Conservation (phyloP, 2,797 vertebrate genomes). For the Scomberomorus guttatus region DNA sequence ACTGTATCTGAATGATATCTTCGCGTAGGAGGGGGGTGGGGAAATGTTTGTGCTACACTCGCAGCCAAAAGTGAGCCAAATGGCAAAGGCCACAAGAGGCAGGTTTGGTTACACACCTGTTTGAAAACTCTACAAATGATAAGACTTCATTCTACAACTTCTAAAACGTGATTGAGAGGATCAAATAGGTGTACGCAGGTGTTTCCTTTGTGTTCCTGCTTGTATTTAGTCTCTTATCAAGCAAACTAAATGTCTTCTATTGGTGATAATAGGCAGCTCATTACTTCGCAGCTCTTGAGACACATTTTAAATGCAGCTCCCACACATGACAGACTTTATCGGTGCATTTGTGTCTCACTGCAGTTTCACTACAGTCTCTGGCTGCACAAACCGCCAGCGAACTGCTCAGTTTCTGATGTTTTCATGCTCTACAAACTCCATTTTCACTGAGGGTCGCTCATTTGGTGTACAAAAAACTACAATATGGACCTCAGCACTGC, state of each 20-base stretch:
- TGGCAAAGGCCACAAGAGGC: slow-evolving; percentile 31
- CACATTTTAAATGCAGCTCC: slow-evolving; percentile 23
- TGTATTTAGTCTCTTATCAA: background rate
- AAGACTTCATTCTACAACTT: background rate
- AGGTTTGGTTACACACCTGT: slow-evolving; percentile 51
- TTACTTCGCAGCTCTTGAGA: slow-evolving; percentile 2
- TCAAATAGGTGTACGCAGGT: too few relatives aligned
- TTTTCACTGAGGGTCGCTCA: slow-evolving; percentile 34
- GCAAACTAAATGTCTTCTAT: background rate
- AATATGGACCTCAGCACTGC: slow-evolving; percentile 19
- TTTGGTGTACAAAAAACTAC: slow-evolving; percentile 33
- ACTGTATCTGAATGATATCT: slow-evolving; percentile 15
- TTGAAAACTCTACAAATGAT: slow-evolving; percentile 14
- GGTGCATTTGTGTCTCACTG: background rate
- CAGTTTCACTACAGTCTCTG: background rate
- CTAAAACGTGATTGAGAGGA: background rate
- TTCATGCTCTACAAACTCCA: slow-evolving; percentile 66
- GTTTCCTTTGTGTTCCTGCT: background rate
- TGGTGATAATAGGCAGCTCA: background rate
- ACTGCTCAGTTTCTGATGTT: slow-evolving; percentile 28
- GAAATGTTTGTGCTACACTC: background rate
- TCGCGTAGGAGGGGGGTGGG: background rate
- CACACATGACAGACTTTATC: background rate
- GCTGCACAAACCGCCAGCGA: slow-evolving; percentile 7
- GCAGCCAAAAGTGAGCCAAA: slow-evolving; percentile 49